Evolutionary conservation across 1,140 invertebrate species (phyloP).

Genomic region (Elymnias hypermnestra): DNA sequence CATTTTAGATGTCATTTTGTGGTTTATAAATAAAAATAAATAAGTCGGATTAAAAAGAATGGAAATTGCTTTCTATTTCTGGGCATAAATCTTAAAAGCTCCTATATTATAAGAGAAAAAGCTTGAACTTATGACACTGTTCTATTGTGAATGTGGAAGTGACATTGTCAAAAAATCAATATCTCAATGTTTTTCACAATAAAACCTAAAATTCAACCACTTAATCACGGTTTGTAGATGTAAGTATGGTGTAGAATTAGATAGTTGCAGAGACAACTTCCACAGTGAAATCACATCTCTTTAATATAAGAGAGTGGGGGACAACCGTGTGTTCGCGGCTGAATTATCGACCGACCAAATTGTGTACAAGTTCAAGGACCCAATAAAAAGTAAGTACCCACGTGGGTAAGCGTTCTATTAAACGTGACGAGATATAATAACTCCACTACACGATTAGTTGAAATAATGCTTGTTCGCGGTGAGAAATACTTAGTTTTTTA

Average conservation of each 20-base stretch:
- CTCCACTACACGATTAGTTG: conserved; percentile 4
- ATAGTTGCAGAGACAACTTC: not conserved
- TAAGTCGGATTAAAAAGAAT: too few relatives aligned
- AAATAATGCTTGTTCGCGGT: conserved; percentile 1
- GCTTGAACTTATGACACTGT: too few relatives aligned
- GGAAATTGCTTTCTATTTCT: too few relatives aligned
- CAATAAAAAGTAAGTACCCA: conserved; percentile 56
- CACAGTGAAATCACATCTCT: not conserved
- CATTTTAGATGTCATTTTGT: too few relatives aligned
- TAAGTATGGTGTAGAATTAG: too few relatives aligned
- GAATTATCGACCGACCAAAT: conserved; percentile 65
- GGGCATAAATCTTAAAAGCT: too few relatives aligned
- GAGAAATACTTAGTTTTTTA: not conserved
- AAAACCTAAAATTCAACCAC: too few relatives aligned
- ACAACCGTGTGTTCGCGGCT: conserved; percentile 1
- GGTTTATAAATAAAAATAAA: too few relatives aligned
- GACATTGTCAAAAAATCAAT: too few relatives aligned
- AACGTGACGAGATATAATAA: conserved; percentile 13
- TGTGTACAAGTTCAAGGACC: conserved; percentile 64
- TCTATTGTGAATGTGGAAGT: too few relatives aligned
- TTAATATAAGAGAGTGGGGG: not conserved
- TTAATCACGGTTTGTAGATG: not conserved
- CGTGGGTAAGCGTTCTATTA: conserved; percentile 29
- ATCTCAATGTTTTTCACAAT: too few relatives aligned
- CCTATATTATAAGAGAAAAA: too few relatives aligned